A percentile compares a stretch with the other conserved stretches of the same genome.
Conservation (phyloP, 2,113 vertebrate genomes). For the Chaenogobius annularis region DNA sequence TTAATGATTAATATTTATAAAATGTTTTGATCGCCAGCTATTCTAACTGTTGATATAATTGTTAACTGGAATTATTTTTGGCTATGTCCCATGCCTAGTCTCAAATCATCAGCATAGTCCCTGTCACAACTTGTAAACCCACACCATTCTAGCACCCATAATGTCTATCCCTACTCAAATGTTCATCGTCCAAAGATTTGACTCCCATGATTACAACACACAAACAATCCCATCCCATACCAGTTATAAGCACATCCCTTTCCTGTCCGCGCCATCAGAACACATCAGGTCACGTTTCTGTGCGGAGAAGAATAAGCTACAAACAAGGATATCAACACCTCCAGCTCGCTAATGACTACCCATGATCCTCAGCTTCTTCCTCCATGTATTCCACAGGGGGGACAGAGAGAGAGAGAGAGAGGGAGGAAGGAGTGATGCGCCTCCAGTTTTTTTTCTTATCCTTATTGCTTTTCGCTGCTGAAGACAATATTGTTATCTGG, state of each 20-base stretch:
- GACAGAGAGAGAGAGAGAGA: constrained; percentile 48
- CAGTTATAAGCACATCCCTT: neutral
- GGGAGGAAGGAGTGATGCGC: constrained; percentile 62
- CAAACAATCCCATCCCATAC: no score
- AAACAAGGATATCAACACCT: constrained; percentile 64
- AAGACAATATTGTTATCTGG: constrained; percentile 81
- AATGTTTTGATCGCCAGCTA: no score
- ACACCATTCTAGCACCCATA: no score
- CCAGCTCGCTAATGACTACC: constrained; percentile 75
- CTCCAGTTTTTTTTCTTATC: constrained; percentile 63
- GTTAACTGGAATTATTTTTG: no score
- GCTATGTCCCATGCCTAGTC: no score
- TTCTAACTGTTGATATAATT: no score
- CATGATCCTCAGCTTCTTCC: constrained; percentile 66
- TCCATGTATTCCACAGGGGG: constrained; percentile 54
- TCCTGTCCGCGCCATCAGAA: constrained; percentile 42
- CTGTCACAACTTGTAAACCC: no score
- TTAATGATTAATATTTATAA: no score
- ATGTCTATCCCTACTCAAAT: no score
- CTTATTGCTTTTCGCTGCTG: constrained; percentile 73
- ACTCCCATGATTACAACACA: no score
- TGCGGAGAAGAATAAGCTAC: constrained; percentile 65
- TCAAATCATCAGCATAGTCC: no score
- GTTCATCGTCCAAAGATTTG: no score
- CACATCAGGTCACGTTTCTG: constrained; percentile 46